Evolutionary conservation across 2,113 vertebrate species (phyloP), one percentile per base, ranked within the genome.

Genomic region (Misgurnus mizolepis): DNA sequence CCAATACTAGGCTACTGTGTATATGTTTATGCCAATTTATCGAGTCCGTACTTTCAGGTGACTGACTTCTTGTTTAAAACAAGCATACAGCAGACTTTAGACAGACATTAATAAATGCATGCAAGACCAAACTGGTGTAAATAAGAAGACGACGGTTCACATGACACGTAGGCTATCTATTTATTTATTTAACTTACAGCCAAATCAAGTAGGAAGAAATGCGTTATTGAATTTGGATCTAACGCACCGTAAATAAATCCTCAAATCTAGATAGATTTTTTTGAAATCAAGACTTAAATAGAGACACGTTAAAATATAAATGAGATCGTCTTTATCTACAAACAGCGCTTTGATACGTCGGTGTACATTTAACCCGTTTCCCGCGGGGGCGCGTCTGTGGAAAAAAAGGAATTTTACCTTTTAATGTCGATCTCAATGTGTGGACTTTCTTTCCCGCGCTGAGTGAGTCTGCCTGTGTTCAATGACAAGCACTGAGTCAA

Each of bases 341-440:
- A 18, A 18, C 15, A 7, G 17, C 2, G 17, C 6, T 49, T 55
- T 76, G 17, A 65, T 53, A 22, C 8, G 61, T 53, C 74, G 61
- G 17, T 47, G 22, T 53, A 39, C 50, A 53, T 76, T 76, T 47
- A 40, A 27, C 73, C 41, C 22, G 27, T 58, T 58, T 58, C 17
- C 7, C n/a, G 55, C 55, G 18, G n/a, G 55, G n/a, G 7, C 55
- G 6, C 55, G 55, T 7, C 55, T 62, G 27, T 64, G 18, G 45
- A 55, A 60, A 69, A 40, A 60, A n/a, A 64, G 34, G 3, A 55
- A 79, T 75, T 86, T 88, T 92, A 92, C 91, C 92, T 93, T 78
- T 40, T 41, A 14, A 65, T 76, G 85, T 86, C 80, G 80, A 66
- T 88, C 80, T 78, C 22, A 70, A n/a, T 49, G 82, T 79, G 55